A percentile compares a stretch with the other conserved stretches of the same genome.
Evolutionary conservation across 2,797 vertebrate species (phyloP).

Genomic region (Alfaro cultratus): DNA sequence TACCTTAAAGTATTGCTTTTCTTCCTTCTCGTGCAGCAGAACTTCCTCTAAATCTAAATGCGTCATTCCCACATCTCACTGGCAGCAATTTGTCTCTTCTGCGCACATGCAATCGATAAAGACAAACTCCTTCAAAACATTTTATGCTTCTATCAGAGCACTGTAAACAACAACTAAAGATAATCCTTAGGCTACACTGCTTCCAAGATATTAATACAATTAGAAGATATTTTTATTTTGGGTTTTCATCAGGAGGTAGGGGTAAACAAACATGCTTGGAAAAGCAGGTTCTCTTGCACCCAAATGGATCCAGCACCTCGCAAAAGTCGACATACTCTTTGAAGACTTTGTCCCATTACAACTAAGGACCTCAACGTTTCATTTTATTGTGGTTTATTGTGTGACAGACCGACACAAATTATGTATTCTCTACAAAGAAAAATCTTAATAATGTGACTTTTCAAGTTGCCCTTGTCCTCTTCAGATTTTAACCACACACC

Average conservation of each 20-base stretch:
- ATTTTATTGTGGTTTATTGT: neutral
- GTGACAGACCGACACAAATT: neutral
- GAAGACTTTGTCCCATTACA: neutral
- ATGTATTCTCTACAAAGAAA: neutral
- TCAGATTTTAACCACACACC: neutral
- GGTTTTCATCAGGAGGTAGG: conserved; percentile 20
- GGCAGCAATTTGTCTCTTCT: neutral
- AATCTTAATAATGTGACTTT: neutral
- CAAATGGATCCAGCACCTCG: conserved; percentile 9
- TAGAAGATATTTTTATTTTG: neutral
- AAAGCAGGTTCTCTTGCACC: conserved; percentile 28
- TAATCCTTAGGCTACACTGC: neutral
- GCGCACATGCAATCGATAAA: conserved; percentile 10
- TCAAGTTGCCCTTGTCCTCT: neutral
- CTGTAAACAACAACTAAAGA: neutral
- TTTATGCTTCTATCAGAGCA: neutral
- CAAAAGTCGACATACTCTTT: neutral
- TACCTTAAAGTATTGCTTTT: conserved; percentile 30
- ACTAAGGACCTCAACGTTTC: neutral
- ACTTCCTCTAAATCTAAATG: neutral
- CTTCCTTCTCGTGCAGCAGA: neutral
- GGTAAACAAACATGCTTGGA: conserved; percentile 13
- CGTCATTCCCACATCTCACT: conserved; percentile 3
- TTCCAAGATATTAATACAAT: conserved; percentile 37
- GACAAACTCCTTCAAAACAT: neutral